phyloP scores from a whole-genome alignment of 2,888 invertebrate species.

The Zootermopsis nevadensis region DNA sequence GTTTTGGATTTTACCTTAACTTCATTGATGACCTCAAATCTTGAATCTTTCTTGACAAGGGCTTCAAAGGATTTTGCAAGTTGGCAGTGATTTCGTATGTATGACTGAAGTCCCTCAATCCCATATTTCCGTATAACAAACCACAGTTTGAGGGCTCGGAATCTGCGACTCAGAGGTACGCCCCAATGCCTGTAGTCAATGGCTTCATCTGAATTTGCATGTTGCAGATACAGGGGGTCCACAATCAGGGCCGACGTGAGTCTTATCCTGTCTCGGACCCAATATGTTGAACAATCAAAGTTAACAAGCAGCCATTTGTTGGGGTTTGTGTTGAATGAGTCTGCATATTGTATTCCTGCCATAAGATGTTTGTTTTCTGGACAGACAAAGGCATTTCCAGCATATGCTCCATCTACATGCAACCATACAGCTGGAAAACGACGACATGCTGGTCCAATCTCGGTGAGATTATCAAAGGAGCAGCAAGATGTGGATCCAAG shows the following conservation, averaged over 20 bases:
- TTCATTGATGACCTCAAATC: constrained; percentile 83
- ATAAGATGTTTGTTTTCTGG: constrained; percentile 80
- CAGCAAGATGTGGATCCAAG: constrained; percentile 87
- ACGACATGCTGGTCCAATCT: constrained; percentile 80
- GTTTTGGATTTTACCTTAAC: constrained; percentile 64
- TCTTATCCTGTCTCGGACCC: constrained; percentile 79
- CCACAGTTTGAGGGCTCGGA: constrained; percentile 89
- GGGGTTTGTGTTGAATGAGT: constrained; percentile 89
- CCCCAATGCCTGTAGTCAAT: constrained; percentile 87
- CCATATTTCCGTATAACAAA: constrained; percentile 87
- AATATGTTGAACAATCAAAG: constrained; percentile 87
- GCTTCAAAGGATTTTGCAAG: constrained; percentile 81
- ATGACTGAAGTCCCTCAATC: constrained; percentile 81
- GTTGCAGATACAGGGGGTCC: constrained; percentile 87
- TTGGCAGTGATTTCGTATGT: constrained; percentile 84
- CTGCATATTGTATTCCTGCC: constrained; percentile 78
- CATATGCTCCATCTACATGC: constrained; percentile 90
- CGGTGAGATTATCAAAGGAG: constrained; percentile 83
- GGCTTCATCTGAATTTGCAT: constrained; percentile 78
- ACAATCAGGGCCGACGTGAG: constrained; percentile 87
- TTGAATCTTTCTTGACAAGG: constrained; percentile 73
- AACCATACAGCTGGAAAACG: constrained; percentile 78
- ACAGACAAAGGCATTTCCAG: constrained; percentile 86
- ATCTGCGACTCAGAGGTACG: constrained; percentile 85
- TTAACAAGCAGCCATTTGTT: constrained; percentile 89